Evolutionary conservation across 1,140 invertebrate genomes (phyloP).

Genomic region (Sipha flava): DNA sequence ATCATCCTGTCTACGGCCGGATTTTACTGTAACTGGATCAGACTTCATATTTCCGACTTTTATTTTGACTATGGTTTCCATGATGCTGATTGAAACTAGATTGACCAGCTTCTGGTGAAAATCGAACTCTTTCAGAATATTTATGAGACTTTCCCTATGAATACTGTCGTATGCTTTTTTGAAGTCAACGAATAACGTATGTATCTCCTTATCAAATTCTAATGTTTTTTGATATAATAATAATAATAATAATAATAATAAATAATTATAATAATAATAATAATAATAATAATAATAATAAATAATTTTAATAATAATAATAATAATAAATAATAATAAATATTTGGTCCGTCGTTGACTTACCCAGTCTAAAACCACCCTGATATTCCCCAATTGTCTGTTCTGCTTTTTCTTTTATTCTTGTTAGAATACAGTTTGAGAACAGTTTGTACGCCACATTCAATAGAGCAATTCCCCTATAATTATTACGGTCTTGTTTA

Average conservation of each 20-base stretch:
- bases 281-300: too few species aligned
- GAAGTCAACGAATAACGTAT: constrained; percentile 25
- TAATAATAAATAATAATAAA: constrained; percentile 36
- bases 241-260: too few species aligned
- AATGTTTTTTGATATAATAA: constrained; percentile 33
- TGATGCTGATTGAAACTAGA: constrained; percentile 22
- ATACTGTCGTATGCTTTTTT: constrained; percentile 33
- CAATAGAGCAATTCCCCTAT: constrained; percentile 39
- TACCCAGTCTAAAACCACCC: constrained; percentile 21
- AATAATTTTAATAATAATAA: too few species aligned
- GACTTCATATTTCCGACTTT: constrained; percentile 12
- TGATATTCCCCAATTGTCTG: constrained; percentile 31
- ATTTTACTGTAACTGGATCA: constrained; percentile 28
- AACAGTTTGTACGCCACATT: constrained; percentile 36
- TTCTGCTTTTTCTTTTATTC: constrained; percentile 19
- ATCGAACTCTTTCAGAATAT: constrained; percentile 11
- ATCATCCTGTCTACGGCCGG: constrained; percentile 33
- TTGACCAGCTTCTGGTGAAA: constrained; percentile 27
- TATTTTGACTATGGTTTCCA: constrained; percentile 20
- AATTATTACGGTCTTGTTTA: constrained; percentile 37
- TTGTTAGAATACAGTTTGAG: constrained; percentile 28
- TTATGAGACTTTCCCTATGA: constrained; percentile 19
- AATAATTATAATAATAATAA: too few species aligned
- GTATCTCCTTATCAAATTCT: constrained; percentile 13
- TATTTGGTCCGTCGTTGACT: constrained; percentile 34